A percentile compares a stretch with the other conserved stretches of the same genome.
phyloP scores from a whole-genome alignment of 2,888 invertebrate genomes.

The Drosophila birchii region DNA sequence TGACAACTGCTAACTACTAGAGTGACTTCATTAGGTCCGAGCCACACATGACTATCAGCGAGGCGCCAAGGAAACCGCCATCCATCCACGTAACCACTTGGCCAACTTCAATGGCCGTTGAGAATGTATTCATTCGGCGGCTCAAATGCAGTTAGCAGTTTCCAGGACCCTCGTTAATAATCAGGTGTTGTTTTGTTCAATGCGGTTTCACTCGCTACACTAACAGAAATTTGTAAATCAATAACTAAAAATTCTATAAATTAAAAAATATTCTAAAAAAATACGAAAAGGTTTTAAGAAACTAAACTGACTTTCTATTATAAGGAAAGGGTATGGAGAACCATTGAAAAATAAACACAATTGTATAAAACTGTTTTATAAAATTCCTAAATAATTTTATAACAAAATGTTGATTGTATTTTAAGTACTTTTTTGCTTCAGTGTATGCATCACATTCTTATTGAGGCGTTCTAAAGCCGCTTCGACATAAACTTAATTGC shows the following conservation, averaged over 20 bases:
- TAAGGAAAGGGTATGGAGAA: background rate
- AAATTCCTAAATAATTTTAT: background rate
- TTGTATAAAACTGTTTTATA: background rate
- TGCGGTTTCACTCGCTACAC: background rate
- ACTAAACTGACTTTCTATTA: background rate
- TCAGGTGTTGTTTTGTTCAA: slow-evolving; percentile 17
- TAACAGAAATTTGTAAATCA: background rate
- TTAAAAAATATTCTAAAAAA: background rate
- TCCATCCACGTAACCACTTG: slow-evolving; percentile 15
- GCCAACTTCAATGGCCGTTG: slow-evolving; percentile 5
- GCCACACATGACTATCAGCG: slow-evolving; percentile 3
- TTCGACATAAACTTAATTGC: slow-evolving; percentile 78
- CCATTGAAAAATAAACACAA: background rate
- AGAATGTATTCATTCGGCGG: slow-evolving; percentile 31
- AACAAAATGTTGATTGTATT: too few relatives aligned
- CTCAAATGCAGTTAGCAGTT: slow-evolving; percentile 18
- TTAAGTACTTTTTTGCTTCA: background rate
- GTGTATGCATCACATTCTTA: slow-evolving; percentile 14
- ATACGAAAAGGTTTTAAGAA: too few relatives aligned
- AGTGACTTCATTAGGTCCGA: slow-evolving; percentile 30
- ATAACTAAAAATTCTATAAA: background rate
- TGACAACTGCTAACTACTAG: slow-evolving; percentile 58
- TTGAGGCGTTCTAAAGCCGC: slow-evolving; percentile 56
- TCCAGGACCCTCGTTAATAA: slow-evolving; percentile 35
- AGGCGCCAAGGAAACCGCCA: slow-evolving; percentile 2